These are phyloP conservation scores for Xylocopa sonorina DNA, from an alignment of 1,140 invertebrate genomes.

Conservation along the genomic window DNA sequence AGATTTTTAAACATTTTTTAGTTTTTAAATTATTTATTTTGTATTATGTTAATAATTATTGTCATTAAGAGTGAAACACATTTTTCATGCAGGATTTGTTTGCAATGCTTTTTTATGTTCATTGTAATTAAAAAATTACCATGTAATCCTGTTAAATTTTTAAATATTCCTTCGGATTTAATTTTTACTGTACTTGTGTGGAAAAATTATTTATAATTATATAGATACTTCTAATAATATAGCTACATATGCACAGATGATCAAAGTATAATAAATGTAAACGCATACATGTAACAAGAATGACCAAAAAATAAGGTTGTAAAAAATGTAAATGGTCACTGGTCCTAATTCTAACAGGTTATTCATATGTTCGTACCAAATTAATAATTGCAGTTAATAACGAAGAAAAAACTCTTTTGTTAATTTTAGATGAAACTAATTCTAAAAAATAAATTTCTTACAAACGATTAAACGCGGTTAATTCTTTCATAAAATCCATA, in stretches of 20 bases:
- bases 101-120: not conserved
- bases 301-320: not conserved
- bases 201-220: not conserved
- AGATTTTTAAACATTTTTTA: not conserved
- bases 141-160: not conserved
- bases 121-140: not conserved
- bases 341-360: not conserved
- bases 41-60: not conserved
- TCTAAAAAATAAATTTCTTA: conserved; percentile 34
- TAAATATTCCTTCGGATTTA: not conserved
- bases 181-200: not conserved
- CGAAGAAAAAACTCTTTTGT: not conserved
- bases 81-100: not conserved
- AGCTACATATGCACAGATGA: conserved; percentile 2
- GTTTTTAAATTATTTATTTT: not conserved
- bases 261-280: conserved; percentile 7
- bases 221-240: conserved; percentile 8
- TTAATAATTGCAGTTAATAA: not conserved
- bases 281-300: not conserved
- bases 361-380: not conserved
- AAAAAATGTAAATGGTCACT: not conserved
- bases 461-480: not conserved
- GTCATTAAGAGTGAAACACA: not conserved
- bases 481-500: not conserved
- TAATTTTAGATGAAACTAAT: not conserved